phyloP scores from a whole-genome alignment of 2,797 vertebrate genomes.

The Lutra lutra region DNA sequence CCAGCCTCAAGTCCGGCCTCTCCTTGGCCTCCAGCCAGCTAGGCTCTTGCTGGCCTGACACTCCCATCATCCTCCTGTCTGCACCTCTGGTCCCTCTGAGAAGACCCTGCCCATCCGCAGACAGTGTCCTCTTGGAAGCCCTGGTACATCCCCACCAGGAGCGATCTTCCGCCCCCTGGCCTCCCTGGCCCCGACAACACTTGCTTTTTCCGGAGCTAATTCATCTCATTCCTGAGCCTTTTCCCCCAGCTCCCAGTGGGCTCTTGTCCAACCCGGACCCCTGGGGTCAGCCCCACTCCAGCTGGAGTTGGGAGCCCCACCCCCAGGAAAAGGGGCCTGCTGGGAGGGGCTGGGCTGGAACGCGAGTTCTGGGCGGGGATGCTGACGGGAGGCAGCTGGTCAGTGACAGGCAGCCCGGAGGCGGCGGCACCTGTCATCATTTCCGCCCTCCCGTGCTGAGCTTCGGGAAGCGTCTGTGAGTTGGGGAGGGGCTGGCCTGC shows the following conservation, averaged over 20 bases:
- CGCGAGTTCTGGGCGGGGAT: background rate
- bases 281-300: background rate
- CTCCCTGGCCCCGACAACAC: background rate
- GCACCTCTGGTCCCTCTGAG: background rate
- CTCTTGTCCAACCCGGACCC: background rate
- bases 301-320: background rate
- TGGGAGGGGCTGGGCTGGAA: background rate
- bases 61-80: fast-evolving
- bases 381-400: slow-evolving; percentile 56
- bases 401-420: background rate
- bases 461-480: background rate
- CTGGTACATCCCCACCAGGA: fast-evolving
- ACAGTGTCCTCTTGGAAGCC: background rate
- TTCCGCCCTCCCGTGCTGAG: background rate
- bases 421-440: background rate
- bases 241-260: background rate
- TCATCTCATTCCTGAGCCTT: background rate
- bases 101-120: fast-evolving
- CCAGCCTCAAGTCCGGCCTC: too few relatives aligned
- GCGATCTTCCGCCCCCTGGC: background rate
- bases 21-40: background rate
- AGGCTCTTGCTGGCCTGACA: background rate
- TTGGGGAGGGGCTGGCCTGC: background rate
- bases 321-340: fast-evolving
- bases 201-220: background rate